Base-by-base conservation (phyloP, 2,797 vertebrate species). In the Dermochelys coriacea region DNA sequence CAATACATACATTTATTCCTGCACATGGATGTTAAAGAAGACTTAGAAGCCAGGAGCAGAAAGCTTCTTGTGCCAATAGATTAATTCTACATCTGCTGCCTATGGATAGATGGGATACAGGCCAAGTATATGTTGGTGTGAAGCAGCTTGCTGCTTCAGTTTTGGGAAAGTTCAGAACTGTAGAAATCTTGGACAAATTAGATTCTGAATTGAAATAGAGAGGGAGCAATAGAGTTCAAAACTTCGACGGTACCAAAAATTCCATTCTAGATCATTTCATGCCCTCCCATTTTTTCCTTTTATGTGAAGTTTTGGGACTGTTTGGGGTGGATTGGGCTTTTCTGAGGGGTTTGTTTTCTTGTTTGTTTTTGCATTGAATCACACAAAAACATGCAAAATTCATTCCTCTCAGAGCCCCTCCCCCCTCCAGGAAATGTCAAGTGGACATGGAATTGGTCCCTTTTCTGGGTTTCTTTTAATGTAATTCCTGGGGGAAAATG, bases 91-190 rank as follows among this genome's bases (percentile, higher is more conserved):
- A 98, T 98, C 98, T 98, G 98, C 97, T 98, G 97, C 98, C 97
- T 98, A 97, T 97, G 98, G 98, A 98, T 97, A 97, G 97, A 97
- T 77, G 96, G 98, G 98, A 98, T 95, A 91, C 89, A 90, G 97
- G 98, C 98, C 98, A 98, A 98, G 97, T 97, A 97, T 98, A 97
- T 93, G 96, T 97, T 97, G 97, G 97, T 98, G 97, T 96, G 98
- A 98, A 98, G 98, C 98, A 98, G 98, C 98, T 98, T 98, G 98
- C 97, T 98, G 97, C 96, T 98, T 98, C 98, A 98, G 98, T 98
- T 98, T 98, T 97, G 96, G 98, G 98, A 98, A 97, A 98, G 98
- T 98, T 98, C 97, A 97, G 97, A 97, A 96, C 84, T 93, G 97
- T 97, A 97, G 96, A 97, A 97, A 95, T 97, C 97, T 97, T 96